phyloP scores from a whole-genome alignment of 2,113 vertebrate species.

The Ramphastos sulfuratus region DNA sequence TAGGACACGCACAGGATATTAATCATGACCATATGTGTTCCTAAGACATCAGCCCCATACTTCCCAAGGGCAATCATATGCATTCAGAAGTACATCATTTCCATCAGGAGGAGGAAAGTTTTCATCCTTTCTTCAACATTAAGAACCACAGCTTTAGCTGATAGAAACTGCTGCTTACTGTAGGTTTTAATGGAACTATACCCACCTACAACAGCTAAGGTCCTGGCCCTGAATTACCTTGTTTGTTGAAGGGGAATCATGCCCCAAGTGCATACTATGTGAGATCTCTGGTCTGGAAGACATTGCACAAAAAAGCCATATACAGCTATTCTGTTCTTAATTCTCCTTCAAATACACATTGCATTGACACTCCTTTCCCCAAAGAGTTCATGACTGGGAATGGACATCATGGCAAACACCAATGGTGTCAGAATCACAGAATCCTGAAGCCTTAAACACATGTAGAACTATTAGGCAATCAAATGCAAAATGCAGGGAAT shows the following conservation, averaged over 20 bases:
- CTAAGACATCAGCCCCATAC: not conserved
- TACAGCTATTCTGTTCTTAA: not conserved
- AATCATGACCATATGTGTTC: not conserved
- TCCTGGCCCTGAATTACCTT: not conserved
- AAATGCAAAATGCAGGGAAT: conserved; percentile 12
- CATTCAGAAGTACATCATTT: not conserved
- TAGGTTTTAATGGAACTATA: not conserved
- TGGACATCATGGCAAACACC: not conserved
- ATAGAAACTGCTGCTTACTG: not conserved
- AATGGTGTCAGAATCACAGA: not conserved
- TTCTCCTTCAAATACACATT: not conserved
- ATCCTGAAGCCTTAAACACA: not conserved
- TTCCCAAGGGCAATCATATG: not conserved
- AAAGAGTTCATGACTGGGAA: not conserved
- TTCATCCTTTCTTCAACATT: not conserved
- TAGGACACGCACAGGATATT: not conserved
- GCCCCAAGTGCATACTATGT: not conserved
- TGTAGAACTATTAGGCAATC: not conserved
- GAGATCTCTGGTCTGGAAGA: not conserved
- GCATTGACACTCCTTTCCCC: not conserved
- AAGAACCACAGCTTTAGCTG: not conserved
- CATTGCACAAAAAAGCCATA: not conserved
- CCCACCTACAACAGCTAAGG: not conserved
- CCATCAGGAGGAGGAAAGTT: not conserved
- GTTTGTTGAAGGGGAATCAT: not conserved